Evolutionary conservation across 2,797 vertebrate species (phyloP).

Genomic region (Moxostoma hubbsi): DNA sequence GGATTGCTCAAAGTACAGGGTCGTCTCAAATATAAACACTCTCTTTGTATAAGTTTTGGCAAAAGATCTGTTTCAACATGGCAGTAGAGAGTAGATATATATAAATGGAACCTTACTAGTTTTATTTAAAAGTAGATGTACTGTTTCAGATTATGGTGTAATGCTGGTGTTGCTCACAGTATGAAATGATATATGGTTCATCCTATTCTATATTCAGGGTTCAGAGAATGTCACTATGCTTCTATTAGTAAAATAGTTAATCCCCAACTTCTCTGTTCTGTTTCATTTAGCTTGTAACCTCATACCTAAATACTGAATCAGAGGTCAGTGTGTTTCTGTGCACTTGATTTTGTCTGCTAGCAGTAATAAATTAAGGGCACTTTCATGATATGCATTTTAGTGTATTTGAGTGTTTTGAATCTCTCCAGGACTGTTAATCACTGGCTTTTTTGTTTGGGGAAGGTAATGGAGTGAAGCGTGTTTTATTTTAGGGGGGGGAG

Average conservation of each 20-base stretch:
- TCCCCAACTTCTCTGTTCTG: slow-evolving; percentile 11
- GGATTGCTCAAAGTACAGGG: slow-evolving; percentile 9
- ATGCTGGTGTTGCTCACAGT: slow-evolving; percentile 17
- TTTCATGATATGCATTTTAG: not conserved
- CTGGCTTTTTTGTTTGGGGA: not conserved
- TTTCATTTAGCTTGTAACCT: slow-evolving; percentile 25
- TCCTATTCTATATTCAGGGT: not conserved
- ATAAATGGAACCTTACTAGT: not conserved
- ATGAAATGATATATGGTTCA: slow-evolving; percentile 31
- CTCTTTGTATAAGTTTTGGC: slow-evolving; percentile 38
- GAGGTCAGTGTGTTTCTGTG: not conserved
- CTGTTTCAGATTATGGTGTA: not conserved
- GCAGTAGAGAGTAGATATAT: too few relatives aligned
- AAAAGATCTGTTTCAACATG: slow-evolving; percentile 15
- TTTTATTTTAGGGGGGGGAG: too few relatives aligned
- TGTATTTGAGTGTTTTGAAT: not conserved
- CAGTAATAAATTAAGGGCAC: not conserved
- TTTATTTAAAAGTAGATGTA: not conserved
- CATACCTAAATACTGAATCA: slow-evolving; percentile 9
- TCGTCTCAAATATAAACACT: slow-evolving; percentile 27
- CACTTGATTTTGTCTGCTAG: not conserved
- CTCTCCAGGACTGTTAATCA: slow-evolving; percentile 11
- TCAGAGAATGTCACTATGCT: slow-evolving; percentile 9
- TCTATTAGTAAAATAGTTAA: slow-evolving; percentile 25
- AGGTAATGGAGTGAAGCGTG: slow-evolving; percentile 7